These are phyloP conservation scores for Nymphicus hollandicus DNA, from an alignment of 2,113 vertebrate genomes.

Conservation along the genomic window DNA sequence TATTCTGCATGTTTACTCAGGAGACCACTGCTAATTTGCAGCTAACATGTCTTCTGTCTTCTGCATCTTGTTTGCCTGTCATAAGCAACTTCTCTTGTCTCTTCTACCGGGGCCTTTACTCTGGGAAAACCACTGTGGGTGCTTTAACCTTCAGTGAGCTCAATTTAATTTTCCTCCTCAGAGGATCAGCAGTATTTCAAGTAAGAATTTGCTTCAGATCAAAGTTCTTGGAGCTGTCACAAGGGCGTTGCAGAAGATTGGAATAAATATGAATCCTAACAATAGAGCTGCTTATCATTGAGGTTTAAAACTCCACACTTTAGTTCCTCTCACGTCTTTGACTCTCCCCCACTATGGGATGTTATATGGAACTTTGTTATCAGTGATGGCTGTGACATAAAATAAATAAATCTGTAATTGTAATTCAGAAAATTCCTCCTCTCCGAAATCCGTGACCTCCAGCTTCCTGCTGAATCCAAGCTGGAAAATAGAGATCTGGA, in stretches of 20 bases:
- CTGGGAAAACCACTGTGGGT: not conserved
- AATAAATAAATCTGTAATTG: not conserved
- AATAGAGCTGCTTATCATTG: not conserved
- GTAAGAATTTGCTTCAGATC: not conserved
- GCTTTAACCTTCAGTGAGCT: not conserved
- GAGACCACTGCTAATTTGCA: not conserved
- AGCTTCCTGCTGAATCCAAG: not conserved
- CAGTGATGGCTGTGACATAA: not conserved
- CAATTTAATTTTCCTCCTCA: not conserved
- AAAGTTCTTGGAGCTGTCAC: not conserved
- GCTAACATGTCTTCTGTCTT: not conserved
- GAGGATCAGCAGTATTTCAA: not conserved
- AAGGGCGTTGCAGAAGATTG: not conserved
- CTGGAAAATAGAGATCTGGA: not conserved
- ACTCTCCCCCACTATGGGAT: not conserved
- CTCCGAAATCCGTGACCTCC: not conserved
- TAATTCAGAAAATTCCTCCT: not conserved
- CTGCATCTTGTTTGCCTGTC: not conserved
- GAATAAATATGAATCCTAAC: not conserved
- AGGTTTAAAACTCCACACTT: not conserved
- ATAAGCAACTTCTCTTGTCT: not conserved
- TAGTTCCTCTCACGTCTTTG: not conserved
- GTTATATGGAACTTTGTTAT: not conserved
- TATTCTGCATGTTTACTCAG: not conserved
- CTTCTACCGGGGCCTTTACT: not conserved